Evolutionary conservation across 2,888 invertebrate genomes (phyloP).

Genomic region (Diarsia rubi): DNA sequence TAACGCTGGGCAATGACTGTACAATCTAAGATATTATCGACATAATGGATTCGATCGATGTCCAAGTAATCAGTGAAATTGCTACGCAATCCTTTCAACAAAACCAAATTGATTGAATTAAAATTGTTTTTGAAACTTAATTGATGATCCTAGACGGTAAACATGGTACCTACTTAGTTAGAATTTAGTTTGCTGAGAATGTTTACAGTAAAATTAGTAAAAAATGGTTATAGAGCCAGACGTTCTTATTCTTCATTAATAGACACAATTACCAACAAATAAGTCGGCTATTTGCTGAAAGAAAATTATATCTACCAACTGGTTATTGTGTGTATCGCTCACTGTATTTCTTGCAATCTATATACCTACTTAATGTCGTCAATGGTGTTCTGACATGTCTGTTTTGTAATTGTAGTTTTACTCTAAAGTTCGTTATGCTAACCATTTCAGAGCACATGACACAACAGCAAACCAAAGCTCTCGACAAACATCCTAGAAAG

Average conservation of each 20-base stretch:
- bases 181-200: neutral
- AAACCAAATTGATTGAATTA: neutral
- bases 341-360: neutral
- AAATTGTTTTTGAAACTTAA: neutral
- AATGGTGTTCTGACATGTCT: too few relatives aligned
- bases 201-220: neutral
- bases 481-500: too few relatives aligned
- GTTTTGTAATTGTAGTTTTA: too few relatives aligned
- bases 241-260: neutral
- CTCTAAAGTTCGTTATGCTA: too few relatives aligned
- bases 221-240: neutral
- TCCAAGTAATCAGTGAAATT: neutral
- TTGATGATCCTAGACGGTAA: neutral
- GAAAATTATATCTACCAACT: neutral
- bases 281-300: neutral
- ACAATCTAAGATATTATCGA: neutral
- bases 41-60: neutral
- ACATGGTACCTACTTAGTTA: neutral
- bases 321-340: neutral
- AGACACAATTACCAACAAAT: neutral
- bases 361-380: neutral
- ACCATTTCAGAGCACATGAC: too few relatives aligned
- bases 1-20: too few relatives aligned
- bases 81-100: neutral
- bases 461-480: too few relatives aligned